Evolutionary conservation across 2,888 invertebrate genomes (phyloP).

Genomic region (Aphidoletes aphidimyza): DNA sequence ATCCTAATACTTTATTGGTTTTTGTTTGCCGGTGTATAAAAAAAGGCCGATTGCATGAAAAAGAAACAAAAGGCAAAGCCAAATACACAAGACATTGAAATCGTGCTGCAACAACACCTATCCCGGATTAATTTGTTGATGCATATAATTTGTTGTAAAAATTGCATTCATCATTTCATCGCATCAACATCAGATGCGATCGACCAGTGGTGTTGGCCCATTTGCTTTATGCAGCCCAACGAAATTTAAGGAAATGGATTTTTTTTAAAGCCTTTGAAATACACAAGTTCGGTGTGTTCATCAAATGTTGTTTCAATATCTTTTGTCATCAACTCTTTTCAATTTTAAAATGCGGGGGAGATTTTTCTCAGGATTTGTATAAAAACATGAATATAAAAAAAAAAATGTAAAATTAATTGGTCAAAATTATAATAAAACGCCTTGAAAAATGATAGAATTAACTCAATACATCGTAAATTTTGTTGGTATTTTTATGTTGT

Average conservation of each 20-base stretch:
- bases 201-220: not conserved
- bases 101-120: conserved; percentile 56
- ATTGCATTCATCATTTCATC: conserved; percentile 26
- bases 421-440: conserved; percentile 1
- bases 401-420: conserved; percentile 32
- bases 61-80: conserved; percentile 33
- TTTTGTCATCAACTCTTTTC: not conserved
- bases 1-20: conserved; percentile 28
- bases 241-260: not conserved
- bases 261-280: not conserved
- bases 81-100: conserved; percentile 5
- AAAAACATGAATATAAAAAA: not conserved
- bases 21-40: not conserved
- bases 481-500: not conserved
- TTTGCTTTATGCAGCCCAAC: no score
- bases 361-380: conserved; percentile 27
- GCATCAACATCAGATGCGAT: not conserved
- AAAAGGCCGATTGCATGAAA: not conserved
- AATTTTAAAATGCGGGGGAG: conserved; percentile 22
- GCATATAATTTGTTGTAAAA: conserved; percentile 55
- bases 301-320: not conserved
- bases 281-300: not conserved
- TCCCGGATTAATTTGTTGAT: conserved; percentile 55
- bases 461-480: not conserved
- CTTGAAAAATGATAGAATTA: not conserved